A percentile compares a stretch with the other conserved stretches of the same genome.
Evolutionary conservation across 2,888 invertebrate genomes (phyloP).

Genomic region (Pheosia gnoma): DNA sequence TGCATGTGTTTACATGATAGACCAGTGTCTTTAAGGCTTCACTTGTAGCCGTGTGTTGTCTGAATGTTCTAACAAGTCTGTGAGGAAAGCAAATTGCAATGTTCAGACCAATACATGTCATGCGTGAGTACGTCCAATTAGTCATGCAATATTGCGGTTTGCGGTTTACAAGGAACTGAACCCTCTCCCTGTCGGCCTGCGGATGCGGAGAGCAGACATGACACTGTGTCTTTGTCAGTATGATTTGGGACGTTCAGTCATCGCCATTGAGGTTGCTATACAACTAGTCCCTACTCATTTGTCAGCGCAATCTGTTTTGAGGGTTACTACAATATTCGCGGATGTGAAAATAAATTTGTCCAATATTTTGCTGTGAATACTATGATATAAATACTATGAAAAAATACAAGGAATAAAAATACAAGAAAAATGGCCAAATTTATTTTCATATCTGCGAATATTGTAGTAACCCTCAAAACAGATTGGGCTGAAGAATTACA

Average conservation of each 20-base stretch:
- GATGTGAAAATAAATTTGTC: background rate
- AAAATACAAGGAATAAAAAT: too few relatives aligned
- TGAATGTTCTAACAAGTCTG: too few relatives aligned
- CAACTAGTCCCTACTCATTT: conserved; percentile 7
- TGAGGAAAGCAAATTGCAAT: conserved; percentile 42
- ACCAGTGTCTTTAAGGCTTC: too few relatives aligned
- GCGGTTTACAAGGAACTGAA: conserved; percentile 33
- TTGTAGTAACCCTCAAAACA: too few relatives aligned
- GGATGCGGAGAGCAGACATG: conserved; percentile 32
- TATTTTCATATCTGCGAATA: too few relatives aligned
- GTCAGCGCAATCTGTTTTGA: conserved; percentile 1
- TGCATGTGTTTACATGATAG: too few relatives aligned
- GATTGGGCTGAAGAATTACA: too few relatives aligned
- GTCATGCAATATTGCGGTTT: conserved; percentile 36
- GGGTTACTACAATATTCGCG: background rate
- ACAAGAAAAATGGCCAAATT: too few relatives aligned
- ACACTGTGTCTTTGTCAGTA: conserved; percentile 32
- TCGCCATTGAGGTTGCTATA: conserved; percentile 22
- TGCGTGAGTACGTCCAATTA: conserved; percentile 46
- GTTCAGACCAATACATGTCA: conserved; percentile 40
- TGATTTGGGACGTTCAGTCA: conserved; percentile 17
- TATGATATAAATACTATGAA: too few relatives aligned
- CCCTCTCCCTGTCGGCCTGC: conserved; percentile 25
- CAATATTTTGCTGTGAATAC: too few relatives aligned
- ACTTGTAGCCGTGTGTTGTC: too few relatives aligned